These are phyloP conservation scores for Morpho helenor DNA, from an alignment of 2,888 invertebrate genomes.

Conservation along the genomic window DNA sequence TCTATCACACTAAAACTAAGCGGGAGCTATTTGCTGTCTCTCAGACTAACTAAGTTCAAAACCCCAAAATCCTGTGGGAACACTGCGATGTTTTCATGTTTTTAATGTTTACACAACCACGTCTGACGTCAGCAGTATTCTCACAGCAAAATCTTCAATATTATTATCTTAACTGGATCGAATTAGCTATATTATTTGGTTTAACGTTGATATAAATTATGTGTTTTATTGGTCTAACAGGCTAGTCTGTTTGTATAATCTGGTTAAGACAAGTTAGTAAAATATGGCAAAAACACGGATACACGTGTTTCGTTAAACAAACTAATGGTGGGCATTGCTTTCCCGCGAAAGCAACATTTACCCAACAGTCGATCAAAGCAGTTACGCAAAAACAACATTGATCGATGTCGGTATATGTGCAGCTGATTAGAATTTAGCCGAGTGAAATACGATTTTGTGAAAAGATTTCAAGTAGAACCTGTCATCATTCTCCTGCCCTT, in stretches of 20 bases:
- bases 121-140: not conserved
- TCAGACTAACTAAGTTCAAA: no score
- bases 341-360: no score
- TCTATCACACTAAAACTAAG: no score
- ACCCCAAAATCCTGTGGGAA: no score
- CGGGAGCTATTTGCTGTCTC: no score
- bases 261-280: not conserved
- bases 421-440: no score
- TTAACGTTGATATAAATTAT: constrained; percentile 2
- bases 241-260: not conserved
- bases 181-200: not conserved
- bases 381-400: no score
- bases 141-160: not conserved
- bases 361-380: no score
- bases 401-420: no score
- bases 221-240: constrained; percentile 1
- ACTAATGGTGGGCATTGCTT: not conserved
- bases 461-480: no score
- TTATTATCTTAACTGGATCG: not conserved
- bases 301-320: not conserved
- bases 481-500: no score
- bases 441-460: no score
- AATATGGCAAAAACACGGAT: not conserved
- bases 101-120: not conserved
- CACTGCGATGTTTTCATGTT: not conserved